Base-by-base conservation (phyloP, 2,888 invertebrate genomes). In the Chelonus formosanus region DNA sequence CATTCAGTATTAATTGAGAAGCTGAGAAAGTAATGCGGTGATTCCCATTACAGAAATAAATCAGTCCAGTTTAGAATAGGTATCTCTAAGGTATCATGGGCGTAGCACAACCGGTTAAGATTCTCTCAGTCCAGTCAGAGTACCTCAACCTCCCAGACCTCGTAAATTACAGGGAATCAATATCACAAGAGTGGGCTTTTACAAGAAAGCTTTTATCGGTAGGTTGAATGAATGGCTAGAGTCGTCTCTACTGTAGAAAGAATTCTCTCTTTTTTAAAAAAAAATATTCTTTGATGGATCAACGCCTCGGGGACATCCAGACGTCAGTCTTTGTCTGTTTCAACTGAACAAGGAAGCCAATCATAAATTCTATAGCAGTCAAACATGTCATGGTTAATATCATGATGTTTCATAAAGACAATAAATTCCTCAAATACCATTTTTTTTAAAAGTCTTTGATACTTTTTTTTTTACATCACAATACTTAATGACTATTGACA, bases 111-210 rank as follows among this genome's bases (percentile, higher is more conserved):
- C 64, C 59, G 64, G 34, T 58, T 58, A 53, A 35, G 59, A 52
- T 47, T 53, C 50, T 50, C 57, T 58, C 43, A 8, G 50, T 44
- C 40, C 34, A 40, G 57, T 57, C 48, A 59, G 50, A 50, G 44
- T 54, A 62, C 50, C 57, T 62, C 70, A 60, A 61, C 57, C 65
- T 64, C 62, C 67, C 63, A 50, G 50, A 34, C 56, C 64, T 70
- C 71, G 72, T 74, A 74, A 74, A 72, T 74, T 72, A 72, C 69
- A 59, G 58, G 65, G 69, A 73, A 74, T 73, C 73, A 74, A 74
- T 74, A 74, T 74, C 70, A 65, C 63, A 62, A 65, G 69, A 69
- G 69, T 69, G 68, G 70, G 70, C 66, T 72, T 40, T 65, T 72
- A 63, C 65, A 68, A 72, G 72, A 72, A 71, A 72, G 72, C 72